Base-by-base conservation (phyloP, 92 coral and sea anemone genomes). In the Heliopora coerulea region DNA sequence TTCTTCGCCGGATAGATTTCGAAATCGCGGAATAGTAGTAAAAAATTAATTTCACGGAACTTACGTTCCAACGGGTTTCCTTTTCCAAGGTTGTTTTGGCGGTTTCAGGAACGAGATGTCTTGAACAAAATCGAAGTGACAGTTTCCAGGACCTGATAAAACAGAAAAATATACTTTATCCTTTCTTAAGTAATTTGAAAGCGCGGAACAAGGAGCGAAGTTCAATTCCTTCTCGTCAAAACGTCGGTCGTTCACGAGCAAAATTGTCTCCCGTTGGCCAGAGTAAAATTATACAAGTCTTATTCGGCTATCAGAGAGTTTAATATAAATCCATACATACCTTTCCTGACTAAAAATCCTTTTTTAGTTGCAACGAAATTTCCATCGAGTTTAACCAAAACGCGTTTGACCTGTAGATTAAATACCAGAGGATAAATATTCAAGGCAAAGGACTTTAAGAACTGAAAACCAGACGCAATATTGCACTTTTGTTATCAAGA, bases 91-190 rank as follows among this genome's bases (percentile, higher is more conserved):
- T 32, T 70, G 30, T 21, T 25, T 54, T 33, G 62, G 29, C 29
- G 56, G 74, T 14, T 59, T 78, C 12, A 83, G 50, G 41, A 89
- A 89, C 68, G 80, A 84, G 62, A 89, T 69, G 44, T 89, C 98
- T 84, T 93, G 96, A 30, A 87, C 98, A 84, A 90, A 82, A 79
- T 95, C 96, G 76, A 86, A 95, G 73, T 95, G 92, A 25, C 87
- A 77, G 65, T 86, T 91, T 0, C 96, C 98, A 18, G 98, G 96
- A 57, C 96, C 97, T 92, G 59, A 7, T 74, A 63, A 15, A 26
- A 57, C 65, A 68, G 6, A 37, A 4, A 37, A 4, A 37, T 11
- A 37, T 11, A 37, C 11, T 4, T 37, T 37, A 37, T 11, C 42
- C 11, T 13, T 19, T 40, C 25, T 12, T 63, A 34, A 21, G 41